A percentile compares a stretch with the other conserved stretches of the same genome.
Evolutionary conservation across 2,113 vertebrate genomes (phyloP).

Genomic region (Pseudorectes ferrugineus): DNA sequence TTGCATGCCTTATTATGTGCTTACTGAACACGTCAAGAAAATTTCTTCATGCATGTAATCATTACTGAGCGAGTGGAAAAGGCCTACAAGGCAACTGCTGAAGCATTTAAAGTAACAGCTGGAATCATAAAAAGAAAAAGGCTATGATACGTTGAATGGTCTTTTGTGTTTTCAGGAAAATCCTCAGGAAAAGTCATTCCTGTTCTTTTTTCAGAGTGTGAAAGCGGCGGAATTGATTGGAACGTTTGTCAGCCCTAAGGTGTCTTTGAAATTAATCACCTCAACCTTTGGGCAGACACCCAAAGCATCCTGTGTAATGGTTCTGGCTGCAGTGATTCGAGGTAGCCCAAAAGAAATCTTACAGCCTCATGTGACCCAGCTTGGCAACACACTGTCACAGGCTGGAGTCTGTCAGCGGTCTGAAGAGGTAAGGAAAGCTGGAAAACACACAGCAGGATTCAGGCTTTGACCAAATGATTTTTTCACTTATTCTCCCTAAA

Average conservation of each 20-base stretch:
- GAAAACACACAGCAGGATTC: not conserved
- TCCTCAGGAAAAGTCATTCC: not conserved
- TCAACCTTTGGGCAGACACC: constrained; percentile 73
- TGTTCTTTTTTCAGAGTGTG: constrained; percentile 70
- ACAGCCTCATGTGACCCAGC: constrained; percentile 73
- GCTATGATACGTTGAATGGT: not conserved
- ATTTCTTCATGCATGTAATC: not conserved
- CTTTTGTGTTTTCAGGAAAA: not conserved
- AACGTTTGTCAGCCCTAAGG: constrained; percentile 83
- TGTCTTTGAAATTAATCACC: constrained; percentile 83
- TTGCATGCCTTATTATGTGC: not conserved
- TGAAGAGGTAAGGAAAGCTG: constrained; percentile 79
- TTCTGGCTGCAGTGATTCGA: constrained; percentile 77
- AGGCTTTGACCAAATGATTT: not conserved
- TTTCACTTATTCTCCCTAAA: not conserved
- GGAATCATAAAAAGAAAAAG: not conserved
- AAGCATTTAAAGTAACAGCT: not conserved
- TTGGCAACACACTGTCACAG: constrained; percentile 71
- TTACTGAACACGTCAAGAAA: not conserved
- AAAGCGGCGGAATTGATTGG: constrained; percentile 85
- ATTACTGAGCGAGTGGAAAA: not conserved
- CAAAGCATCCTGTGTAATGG: constrained; percentile 77
- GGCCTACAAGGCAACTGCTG: constrained; percentile 13
- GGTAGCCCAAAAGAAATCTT: constrained; percentile 79
- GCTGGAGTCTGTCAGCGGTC: constrained; percentile 78